A percentile compares a stretch with the other conserved stretches of the same genome.
Evolutionary conservation across 2,113 vertebrate species (phyloP).

Genomic region (Oxygymnocypris stewartii): DNA sequence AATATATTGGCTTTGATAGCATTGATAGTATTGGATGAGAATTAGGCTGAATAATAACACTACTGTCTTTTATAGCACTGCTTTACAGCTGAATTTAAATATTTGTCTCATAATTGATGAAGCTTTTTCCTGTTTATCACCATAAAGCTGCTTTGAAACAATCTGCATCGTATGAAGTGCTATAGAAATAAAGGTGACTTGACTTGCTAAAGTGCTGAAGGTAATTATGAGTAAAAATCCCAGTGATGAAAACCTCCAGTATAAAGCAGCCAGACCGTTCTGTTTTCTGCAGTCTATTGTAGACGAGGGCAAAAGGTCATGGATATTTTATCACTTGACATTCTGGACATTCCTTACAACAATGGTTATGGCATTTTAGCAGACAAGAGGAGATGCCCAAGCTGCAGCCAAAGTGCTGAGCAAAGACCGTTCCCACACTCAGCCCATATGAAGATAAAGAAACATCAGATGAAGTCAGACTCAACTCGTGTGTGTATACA

Average conservation of each 20-base stretch:
- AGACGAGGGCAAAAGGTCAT: not conserved
- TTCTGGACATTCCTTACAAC: conserved; percentile 16
- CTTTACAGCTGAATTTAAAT: not conserved
- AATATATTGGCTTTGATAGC: not conserved
- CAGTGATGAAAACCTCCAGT: not conserved
- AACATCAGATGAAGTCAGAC: too few relatives aligned
- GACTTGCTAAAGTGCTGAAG: not conserved
- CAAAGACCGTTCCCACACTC: not conserved
- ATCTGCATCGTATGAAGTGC: too few relatives aligned
- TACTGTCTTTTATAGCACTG: not conserved
- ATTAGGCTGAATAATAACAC: not conserved
- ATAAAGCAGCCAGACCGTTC: not conserved
- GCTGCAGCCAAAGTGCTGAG: not conserved
- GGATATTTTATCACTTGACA: conserved; percentile 18
- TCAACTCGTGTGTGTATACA: too few relatives aligned
- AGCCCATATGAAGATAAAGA: not conserved
- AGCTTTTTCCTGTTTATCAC: not conserved
- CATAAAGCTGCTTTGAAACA: not conserved
- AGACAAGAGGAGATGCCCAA: conserved; percentile 15
- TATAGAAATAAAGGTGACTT: not conserved
- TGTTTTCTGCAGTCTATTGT: not conserved
- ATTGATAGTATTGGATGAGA: not conserved
- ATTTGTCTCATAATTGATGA: too few relatives aligned
- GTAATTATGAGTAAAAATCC: not conserved
- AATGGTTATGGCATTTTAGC: not conserved